Conservation (phyloP, 2,113 vertebrate genomes). For the Thalassoma bifasciatum region DNA sequence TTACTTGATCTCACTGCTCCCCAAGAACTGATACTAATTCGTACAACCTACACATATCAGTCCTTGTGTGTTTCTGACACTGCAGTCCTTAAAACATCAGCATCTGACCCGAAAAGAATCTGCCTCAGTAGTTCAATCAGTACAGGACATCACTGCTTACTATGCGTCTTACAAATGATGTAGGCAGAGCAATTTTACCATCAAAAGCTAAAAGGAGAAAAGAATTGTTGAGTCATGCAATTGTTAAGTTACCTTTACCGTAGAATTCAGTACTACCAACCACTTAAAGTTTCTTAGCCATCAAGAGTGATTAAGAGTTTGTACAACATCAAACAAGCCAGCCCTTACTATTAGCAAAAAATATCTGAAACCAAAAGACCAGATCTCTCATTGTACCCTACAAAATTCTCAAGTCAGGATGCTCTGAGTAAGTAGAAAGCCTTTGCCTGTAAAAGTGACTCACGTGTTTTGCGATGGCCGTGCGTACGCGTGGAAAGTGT, state of each 20-base stretch:
- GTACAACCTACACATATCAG: neutral
- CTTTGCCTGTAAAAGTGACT: slow-evolving; percentile 48
- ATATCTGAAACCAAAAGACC: too few species aligned
- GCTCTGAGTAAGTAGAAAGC: neutral
- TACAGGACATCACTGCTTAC: neutral
- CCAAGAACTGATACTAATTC: too few species aligned
- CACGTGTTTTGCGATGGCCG: slow-evolving; percentile 81
- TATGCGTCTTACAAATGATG: neutral
- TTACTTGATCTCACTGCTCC: neutral
- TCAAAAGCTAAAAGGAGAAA: neutral
- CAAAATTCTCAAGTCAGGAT: neutral
- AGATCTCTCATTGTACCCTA: neutral
- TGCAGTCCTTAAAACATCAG: neutral
- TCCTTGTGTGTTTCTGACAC: neutral
- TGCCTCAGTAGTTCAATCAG: too few species aligned
- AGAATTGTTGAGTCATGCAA: slow-evolving; percentile 28
- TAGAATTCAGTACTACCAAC: slow-evolving; percentile 36
- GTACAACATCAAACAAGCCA: neutral
- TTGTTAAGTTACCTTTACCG: slow-evolving; percentile 13
- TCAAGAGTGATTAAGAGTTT: neutral
- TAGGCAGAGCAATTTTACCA: neutral
- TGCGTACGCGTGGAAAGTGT: slow-evolving; percentile 72
- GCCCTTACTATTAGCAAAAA: neutral
- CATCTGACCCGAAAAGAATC: neutral
- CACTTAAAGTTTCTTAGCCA: slow-evolving; percentile 1